Evolutionary conservation across 2,888 invertebrate genomes (phyloP).

Genomic region (Schizaphis graminum): DNA sequence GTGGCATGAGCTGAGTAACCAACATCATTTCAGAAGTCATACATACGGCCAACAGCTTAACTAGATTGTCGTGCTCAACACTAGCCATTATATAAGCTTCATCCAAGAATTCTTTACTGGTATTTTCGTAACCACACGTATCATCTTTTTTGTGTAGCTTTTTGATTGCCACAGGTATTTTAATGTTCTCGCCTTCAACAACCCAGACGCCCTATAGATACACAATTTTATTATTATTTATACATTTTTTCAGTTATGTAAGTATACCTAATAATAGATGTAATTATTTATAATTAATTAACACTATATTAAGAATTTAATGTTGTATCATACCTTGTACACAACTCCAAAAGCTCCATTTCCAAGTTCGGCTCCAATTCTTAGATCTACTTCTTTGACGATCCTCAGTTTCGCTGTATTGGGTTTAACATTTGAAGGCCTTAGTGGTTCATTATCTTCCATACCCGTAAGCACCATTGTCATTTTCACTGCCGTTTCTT

Average conservation of each 20-base stretch:
- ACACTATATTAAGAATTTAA: not conserved
- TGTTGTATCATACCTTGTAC: conserved; percentile 76
- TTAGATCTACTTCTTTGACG: conserved; percentile 92
- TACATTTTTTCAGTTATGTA: not conserved
- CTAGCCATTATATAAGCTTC: conserved; percentile 99
- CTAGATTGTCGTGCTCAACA: conserved; percentile 93
- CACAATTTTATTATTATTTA: conserved; percentile 55
- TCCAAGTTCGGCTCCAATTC: conserved; percentile 92
- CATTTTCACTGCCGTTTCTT: conserved; percentile 92
- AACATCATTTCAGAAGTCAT: conserved; percentile 98
- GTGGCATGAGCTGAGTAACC: conserved; percentile 96
- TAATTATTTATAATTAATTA: not conserved
- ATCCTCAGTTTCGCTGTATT: conserved; percentile 93
- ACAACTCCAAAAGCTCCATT: conserved; percentile 98
- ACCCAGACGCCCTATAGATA: conserved; percentile 84
- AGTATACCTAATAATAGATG: not conserved
- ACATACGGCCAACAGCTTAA: conserved; percentile 95
- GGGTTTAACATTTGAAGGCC: conserved; percentile 92
- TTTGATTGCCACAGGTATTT: conserved; percentile 98
- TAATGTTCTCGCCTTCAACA: conserved; percentile 91
- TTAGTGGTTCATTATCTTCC: conserved; percentile 90
- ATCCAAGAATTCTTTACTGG: conserved; percentile 93
- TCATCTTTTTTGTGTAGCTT: conserved; percentile 90
- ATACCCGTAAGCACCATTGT: conserved; percentile 91
- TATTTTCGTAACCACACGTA: conserved; percentile 77